Evolutionary conservation across 2,113 vertebrate genomes (phyloP).

Genomic region (Panthera leo): DNA sequence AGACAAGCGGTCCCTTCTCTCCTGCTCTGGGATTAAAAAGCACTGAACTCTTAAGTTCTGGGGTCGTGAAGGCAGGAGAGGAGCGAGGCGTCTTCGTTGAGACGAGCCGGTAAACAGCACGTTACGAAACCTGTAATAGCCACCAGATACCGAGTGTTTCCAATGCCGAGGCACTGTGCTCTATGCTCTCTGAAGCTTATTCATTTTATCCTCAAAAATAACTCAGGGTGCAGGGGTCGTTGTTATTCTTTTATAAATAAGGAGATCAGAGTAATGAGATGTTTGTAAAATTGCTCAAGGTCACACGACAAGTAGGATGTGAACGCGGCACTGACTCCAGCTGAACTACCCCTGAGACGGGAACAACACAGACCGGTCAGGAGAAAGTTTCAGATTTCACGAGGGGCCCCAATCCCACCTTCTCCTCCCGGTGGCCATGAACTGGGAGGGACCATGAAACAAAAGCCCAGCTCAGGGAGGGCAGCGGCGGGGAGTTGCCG

Average conservation of each 20-base stretch:
- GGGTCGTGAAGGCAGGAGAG: background rate
- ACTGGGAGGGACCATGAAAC: background rate
- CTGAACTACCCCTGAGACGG: background rate
- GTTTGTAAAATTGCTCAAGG: background rate
- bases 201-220: background rate
- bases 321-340: background rate
- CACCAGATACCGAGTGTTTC: background rate
- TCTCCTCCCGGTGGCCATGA: background rate
- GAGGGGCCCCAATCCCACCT: background rate
- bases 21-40: background rate
- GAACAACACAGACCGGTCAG: background rate
- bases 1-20: background rate
- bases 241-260: background rate
- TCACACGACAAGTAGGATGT: background rate
- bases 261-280: background rate
- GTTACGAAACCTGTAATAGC: background rate
- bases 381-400: background rate
- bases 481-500: background rate
- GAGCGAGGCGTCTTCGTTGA: background rate
- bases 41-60: background rate
- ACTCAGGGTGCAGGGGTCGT: background rate
- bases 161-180: accelerated
- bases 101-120: background rate
- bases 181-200: too few species aligned
- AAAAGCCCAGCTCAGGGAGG: background rate